Evolutionary conservation across 2,113 vertebrate species (phyloP).

Genomic region (Rhinolophus ferrumequinum): DNA sequence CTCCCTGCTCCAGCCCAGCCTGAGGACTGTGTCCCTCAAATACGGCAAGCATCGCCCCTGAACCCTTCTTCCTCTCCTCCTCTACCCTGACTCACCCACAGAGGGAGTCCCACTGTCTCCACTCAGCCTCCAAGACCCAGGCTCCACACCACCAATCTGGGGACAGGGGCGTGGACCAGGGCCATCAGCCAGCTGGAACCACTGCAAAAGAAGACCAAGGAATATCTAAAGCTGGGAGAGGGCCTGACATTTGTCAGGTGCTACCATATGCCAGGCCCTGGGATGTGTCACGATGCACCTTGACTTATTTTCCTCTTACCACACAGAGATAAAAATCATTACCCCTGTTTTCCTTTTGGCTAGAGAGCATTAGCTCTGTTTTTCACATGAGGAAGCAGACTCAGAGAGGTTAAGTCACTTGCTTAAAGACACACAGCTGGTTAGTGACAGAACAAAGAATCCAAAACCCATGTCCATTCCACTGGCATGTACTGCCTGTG

Average conservation of each 20-base stretch:
- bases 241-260: neutral
- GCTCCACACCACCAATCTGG: neutral
- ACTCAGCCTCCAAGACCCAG: neutral
- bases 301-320: neutral
- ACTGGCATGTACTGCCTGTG: too few species aligned
- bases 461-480: neutral
- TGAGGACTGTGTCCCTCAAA: neutral
- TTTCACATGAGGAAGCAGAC: neutral
- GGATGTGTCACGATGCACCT: neutral
- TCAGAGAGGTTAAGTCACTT: neutral
- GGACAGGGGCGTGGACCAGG: neutral
- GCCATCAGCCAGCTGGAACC: neutral
- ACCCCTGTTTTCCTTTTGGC: neutral
- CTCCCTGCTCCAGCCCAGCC: neutral
- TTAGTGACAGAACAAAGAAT: neutral
- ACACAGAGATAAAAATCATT: neutral
- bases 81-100: neutral
- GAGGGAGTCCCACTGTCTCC: neutral
- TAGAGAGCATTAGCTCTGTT: neutral
- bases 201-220: neutral
- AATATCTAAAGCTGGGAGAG: neutral
- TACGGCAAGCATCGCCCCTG: too few species aligned
- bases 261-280: neutral
- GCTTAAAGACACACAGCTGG: slow-evolving; percentile 6
- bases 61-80: neutral